Percentiles rank a stretch among this genome's conserved stretches.
Conservation (phyloP, 1,140 invertebrate species). For the Laodelphax striatellus region DNA sequence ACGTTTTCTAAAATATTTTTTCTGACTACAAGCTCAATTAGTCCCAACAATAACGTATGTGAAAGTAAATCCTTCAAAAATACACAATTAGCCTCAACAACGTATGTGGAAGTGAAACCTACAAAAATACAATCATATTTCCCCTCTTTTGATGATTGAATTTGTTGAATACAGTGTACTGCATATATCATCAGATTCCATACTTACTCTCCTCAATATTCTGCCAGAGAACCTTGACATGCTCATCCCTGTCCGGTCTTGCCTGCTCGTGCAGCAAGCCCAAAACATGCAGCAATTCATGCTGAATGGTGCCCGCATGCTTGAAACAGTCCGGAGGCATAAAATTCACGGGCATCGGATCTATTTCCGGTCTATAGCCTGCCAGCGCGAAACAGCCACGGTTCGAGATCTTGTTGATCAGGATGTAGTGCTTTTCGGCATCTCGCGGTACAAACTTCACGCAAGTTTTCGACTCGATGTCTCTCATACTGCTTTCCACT, state of each 20-base stretch:
- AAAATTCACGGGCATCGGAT: constrained; percentile 22
- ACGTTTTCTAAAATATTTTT: no score
- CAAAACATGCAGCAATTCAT: constrained; percentile 36
- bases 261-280: constrained; percentile 37
- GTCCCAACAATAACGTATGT: no score
- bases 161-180: no score
- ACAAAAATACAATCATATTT: no score
- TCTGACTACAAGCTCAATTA: no score
- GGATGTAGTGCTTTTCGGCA: constrained; percentile 27
- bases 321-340: constrained; percentile 20
- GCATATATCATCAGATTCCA: no score
- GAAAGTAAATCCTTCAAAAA: no score
- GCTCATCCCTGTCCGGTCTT: constrained; percentile 32
- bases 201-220: constrained; percentile 34
- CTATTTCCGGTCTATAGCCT: constrained; percentile 17
- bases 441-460: constrained; percentile 30
- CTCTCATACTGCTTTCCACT: constrained; percentile 18
- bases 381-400: constrained; percentile 24
- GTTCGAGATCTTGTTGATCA: constrained; percentile 13
- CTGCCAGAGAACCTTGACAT: constrained; percentile 34
- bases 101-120: no score
- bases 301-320: constrained; percentile 35
- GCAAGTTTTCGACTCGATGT: constrained; percentile 28
- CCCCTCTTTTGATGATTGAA: no score
- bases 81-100: no score